A percentile compares a stretch with the other conserved stretches of the same genome.
Evolutionary conservation across 2,888 invertebrate species (phyloP).

Genomic region (Galerucella pusilla): DNA sequence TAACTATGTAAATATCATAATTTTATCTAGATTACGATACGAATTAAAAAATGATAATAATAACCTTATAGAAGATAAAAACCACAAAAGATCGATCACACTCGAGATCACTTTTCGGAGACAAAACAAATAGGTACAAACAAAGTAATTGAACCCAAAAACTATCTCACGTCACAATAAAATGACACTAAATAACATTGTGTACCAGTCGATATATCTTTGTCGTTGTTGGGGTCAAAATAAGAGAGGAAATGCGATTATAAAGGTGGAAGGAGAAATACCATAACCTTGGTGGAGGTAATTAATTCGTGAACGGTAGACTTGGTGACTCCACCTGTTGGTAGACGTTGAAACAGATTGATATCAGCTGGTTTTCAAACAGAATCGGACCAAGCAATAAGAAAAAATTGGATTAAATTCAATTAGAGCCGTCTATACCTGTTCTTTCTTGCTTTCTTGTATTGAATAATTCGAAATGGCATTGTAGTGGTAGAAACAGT

Average conservation of each 20-base stretch:
- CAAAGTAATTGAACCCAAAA: slow-evolving; percentile 1
- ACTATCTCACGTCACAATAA: slow-evolving; percentile 18
- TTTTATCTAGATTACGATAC: too few species aligned
- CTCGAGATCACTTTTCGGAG: neutral
- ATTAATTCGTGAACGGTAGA: slow-evolving; percentile 30
- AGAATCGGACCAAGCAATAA: neutral
- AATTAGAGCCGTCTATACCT: too few species aligned
- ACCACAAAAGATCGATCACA: neutral
- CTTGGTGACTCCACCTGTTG: slow-evolving; percentile 28
- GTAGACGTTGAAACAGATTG: neutral
- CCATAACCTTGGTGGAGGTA: slow-evolving; percentile 28
- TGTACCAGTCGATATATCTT: slow-evolving; percentile 5
- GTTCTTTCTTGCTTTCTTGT: too few species aligned
- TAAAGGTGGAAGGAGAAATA: slow-evolving; percentile 14
- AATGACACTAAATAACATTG: slow-evolving; percentile 28
- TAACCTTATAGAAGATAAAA: neutral
- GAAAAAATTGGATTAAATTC: too few species aligned
- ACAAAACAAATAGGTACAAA: neutral
- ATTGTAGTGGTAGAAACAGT: too few species aligned
- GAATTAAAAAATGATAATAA: neutral
- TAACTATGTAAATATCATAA: too few species aligned
- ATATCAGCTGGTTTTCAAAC: neutral
- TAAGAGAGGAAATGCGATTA: slow-evolving; percentile 37
- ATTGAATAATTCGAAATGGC: too few species aligned
- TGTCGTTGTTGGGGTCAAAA: slow-evolving; percentile 20